Evolutionary conservation across 2,797 vertebrate species (phyloP).

Genomic region (Sebastes glaucus): DNA sequence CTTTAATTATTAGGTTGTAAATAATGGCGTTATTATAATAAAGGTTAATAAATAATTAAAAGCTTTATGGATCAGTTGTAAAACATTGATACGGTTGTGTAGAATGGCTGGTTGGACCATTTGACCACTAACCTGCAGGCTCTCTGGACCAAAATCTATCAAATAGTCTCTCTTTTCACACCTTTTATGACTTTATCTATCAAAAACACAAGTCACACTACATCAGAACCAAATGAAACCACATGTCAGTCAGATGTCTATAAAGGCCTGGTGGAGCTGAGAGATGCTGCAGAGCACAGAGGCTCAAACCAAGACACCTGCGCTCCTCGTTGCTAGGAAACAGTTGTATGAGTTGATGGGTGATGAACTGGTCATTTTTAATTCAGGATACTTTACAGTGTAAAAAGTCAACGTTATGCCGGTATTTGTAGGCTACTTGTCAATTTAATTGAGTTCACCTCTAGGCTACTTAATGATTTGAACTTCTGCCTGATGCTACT

Average conservation of each 20-base stretch:
- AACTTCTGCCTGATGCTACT: not conserved
- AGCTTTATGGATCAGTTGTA: not conserved
- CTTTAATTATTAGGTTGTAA: not conserved
- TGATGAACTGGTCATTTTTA: not conserved
- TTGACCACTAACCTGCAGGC: not conserved
- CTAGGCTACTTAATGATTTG: not conserved
- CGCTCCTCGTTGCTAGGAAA: slow-evolving; percentile 30
- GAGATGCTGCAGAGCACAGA: slow-evolving; percentile 5
- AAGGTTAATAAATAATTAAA: not conserved
- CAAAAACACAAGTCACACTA: not conserved
- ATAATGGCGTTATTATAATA: not conserved
- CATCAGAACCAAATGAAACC: not conserved
- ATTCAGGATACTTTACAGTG: not conserved
- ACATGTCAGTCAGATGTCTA: not conserved
- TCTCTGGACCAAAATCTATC: not conserved
- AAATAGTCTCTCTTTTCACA: not conserved
- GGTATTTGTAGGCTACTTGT: accelerated
- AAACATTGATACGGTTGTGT: not conserved
- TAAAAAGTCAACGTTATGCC: not conserved
- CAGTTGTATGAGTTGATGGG: not conserved
- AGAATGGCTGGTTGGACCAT: not conserved
- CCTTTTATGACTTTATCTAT: not conserved
- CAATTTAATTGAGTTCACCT: not conserved
- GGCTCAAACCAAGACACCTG: not conserved
- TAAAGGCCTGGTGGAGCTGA: not conserved